Base-by-base conservation (phyloP, 2,797 vertebrate genomes). In the Sebastolobus altivelis region DNA sequence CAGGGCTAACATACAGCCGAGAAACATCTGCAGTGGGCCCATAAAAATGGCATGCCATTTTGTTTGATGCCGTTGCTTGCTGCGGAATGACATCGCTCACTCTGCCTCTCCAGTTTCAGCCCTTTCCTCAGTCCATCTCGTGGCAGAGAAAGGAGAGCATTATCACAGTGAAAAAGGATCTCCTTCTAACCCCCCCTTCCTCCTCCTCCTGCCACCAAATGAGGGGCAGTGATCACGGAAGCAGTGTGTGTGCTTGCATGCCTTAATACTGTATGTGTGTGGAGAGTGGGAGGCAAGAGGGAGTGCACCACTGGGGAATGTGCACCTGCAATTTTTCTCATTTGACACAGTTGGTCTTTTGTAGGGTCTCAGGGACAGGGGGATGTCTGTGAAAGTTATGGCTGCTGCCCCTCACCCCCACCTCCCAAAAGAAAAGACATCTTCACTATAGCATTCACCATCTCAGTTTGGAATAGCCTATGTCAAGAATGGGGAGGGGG, bases 321-420 rank as follows among this genome's bases (percentile, higher is more conserved):
- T 90, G 93, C 94, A 95, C 94, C 94, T 95, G 94, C 92, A 94
- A 90, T 93, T 89, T 92, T 90, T 93, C 90, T 90, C 86, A 88
- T 90, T 94, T 89, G 93, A 94, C 91, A 95, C 92, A 94, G 89
- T 92, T 87, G 86, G 83, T 91, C 92, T 94, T 93, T 94, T 95
- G 94, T 95, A 54, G 79, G 86, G 79, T 87, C 77, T 49, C 43
- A 7, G 69, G 81, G 72, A 75, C 71, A 59, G 83, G 75, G 76
- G 87, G 80, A 88, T 79, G 90, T 87, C 88, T 85, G 80, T 77
- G 86, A 82, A 91, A 88, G 80, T 90, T 80, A 93, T 82, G 84
- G 65, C 72, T 76, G 46, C 71, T 80, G 78, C 61, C 72, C 83
- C 67, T 66, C 16, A 35, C 52, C 71, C 54, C 56, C 25, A 8